Conservation (phyloP, 2,113 vertebrate genomes). For the Hydropotes inermis region DNA sequence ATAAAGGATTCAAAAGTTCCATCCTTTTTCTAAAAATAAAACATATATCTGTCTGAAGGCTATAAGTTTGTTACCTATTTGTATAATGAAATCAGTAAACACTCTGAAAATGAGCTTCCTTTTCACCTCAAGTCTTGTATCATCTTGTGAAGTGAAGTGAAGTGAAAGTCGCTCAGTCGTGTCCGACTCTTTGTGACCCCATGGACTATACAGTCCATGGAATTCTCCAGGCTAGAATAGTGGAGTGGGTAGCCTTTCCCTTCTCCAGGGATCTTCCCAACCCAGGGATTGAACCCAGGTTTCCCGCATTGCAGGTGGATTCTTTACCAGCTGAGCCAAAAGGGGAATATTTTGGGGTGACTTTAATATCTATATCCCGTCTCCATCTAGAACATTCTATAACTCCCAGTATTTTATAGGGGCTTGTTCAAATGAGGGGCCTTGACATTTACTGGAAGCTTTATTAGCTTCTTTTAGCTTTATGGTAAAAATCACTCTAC, state of each 20-base stretch:
- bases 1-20: slow-evolving; percentile 13
- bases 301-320: not conserved
- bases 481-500: not conserved
- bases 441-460: not conserved
- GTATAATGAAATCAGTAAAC: slow-evolving; percentile 25
- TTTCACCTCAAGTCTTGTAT: not conserved
- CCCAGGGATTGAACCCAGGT: not conserved
- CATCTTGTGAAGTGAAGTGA: not conserved
- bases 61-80: slow-evolving; percentile 29
- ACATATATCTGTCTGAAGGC: not conserved
- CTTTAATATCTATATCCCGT: not conserved
- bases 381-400: not conserved
- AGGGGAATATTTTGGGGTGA: not conserved
- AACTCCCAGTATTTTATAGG: not conserved
- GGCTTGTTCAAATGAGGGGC: not conserved
- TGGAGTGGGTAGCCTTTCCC: not conserved
- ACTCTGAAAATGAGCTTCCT: not conserved
- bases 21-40: slow-evolving; percentile 20
- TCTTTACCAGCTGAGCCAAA: not conserved
- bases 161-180: not conserved
- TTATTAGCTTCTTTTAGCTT: not conserved
- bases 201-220: not conserved
- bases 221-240: not conserved
- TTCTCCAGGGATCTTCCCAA: not conserved
- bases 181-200: not conserved